Percentiles rank a stretch among this genome's conserved stretches.
phyloP scores from a whole-genome alignment of 2,113 vertebrate genomes.

The Sisor rabdophorus region DNA sequence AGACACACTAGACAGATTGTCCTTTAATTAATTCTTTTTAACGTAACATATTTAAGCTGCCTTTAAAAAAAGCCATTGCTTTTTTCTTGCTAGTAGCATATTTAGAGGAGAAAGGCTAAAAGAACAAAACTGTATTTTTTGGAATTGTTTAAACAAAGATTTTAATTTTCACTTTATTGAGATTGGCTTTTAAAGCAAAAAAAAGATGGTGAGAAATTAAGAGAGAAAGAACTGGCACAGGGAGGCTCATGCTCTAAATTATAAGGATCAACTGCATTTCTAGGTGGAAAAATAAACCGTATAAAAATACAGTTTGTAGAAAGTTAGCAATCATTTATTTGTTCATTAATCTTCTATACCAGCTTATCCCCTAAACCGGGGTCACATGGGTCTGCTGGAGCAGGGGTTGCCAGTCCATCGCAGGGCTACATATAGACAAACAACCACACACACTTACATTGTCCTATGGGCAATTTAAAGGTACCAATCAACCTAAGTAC shows the following conservation, averaged over 20 bases:
- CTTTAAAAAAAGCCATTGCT: constrained; percentile 33
- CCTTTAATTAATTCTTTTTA: constrained; percentile 45
- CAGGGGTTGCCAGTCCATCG: too few species aligned
- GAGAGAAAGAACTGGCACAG: constrained; percentile 29
- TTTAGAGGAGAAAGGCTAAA: not conserved
- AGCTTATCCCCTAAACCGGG: too few species aligned
- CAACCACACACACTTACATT: too few species aligned
- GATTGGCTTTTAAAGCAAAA: not conserved
- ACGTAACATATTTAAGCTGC: constrained; percentile 42
- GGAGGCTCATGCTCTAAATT: constrained; percentile 12
- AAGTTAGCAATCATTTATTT: too few species aligned
- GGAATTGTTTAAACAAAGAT: not conserved
- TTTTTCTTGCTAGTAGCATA: not conserved
- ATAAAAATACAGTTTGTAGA: too few species aligned
- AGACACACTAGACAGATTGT: constrained; percentile 28
- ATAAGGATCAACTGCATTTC: constrained; percentile 22
- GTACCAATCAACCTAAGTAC: too few species aligned
- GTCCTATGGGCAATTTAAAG: too few species aligned
- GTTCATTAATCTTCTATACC: too few species aligned
- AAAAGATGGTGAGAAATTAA: constrained; percentile 19
- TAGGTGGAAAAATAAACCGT: constrained; percentile 25
- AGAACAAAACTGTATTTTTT: too few species aligned
- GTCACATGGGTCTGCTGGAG: too few species aligned
- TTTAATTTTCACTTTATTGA: not conserved
- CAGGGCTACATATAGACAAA: too few species aligned